Evolutionary conservation across 2,888 invertebrate species (phyloP).

Genomic region (Steromphala cineraria): DNA sequence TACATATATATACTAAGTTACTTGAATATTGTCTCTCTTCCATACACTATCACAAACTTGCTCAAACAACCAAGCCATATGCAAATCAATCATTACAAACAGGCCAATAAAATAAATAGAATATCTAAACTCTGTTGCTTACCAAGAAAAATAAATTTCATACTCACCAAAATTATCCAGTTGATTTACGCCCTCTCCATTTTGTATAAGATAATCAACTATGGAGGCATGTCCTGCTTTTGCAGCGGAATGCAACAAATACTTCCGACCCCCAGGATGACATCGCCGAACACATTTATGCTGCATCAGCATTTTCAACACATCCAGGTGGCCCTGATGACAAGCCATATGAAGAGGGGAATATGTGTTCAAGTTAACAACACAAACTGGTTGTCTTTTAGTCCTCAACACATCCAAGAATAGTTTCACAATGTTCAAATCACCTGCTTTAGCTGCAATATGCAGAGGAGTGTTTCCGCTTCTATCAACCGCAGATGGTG

Average conservation of each 20-base stretch:
- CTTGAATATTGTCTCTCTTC: too few relatives aligned
- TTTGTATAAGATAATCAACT: not conserved
- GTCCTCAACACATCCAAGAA: not conserved
- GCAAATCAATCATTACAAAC: too few relatives aligned
- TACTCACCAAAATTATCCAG: constrained; percentile 14
- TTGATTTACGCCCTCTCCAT: not conserved
- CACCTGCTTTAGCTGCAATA: not conserved
- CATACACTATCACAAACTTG: too few relatives aligned
- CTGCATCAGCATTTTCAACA: constrained; percentile 1
- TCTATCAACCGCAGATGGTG: not conserved
- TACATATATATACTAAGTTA: too few relatives aligned
- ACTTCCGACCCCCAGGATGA: not conserved
- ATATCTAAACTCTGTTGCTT: too few relatives aligned
- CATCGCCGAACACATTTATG: not conserved
- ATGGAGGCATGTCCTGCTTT: not conserved
- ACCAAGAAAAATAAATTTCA: too few relatives aligned
- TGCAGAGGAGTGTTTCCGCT: constrained; percentile 18
- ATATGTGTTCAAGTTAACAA: not conserved
- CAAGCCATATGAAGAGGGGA: constrained; percentile 13
- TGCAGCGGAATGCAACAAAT: constrained; percentile 8
- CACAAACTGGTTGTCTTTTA: not conserved
- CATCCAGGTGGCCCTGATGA: not conserved
- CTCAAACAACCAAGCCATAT: too few relatives aligned
- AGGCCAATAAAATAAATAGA: too few relatives aligned
- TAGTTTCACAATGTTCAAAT: not conserved